Conservation (phyloP, 1,140 invertebrate genomes). For the Drosophila malerkotliana region DNA sequence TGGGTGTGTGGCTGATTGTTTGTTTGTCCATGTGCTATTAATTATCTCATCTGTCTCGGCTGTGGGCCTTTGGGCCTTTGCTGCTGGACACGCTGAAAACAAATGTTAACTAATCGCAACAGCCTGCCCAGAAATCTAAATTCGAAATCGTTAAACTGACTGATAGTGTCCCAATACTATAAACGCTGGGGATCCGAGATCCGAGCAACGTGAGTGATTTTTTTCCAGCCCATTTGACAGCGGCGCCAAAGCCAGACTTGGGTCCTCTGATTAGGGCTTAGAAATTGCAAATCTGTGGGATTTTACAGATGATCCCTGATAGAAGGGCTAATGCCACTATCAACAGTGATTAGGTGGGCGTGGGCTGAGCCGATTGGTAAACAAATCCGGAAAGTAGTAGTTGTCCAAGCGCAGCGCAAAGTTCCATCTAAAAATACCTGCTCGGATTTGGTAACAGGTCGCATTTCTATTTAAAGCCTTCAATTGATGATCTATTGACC, state of each 20-base stretch:
- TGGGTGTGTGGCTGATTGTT: conserved; percentile 30
- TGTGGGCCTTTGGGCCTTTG: conserved; percentile 34
- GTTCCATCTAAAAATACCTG: conserved; percentile 60
- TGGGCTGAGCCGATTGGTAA: conserved; percentile 34
- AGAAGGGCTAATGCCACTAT: conserved; percentile 7
- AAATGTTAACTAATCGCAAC: conserved; percentile 70
- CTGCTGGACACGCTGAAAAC: conserved; percentile 70
- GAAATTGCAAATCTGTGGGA: conserved; percentile 19
- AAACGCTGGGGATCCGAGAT: conserved; percentile 15
- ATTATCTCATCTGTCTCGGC: conserved; percentile 64
- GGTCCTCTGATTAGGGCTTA: conserved; percentile 14
- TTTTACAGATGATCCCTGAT: conserved; percentile 21
- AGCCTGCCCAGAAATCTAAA: conserved; percentile 62
- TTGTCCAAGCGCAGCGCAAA: conserved; percentile 15
- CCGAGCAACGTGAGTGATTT: conserved; percentile 37
- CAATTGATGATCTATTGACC: conserved; percentile 25
- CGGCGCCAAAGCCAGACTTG: conserved; percentile 31
- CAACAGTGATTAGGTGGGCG: conserved; percentile 53
- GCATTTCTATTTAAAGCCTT: conserved; percentile 38
- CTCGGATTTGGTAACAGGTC: conserved; percentile 4
- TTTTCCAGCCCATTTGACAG: conserved; percentile 37
- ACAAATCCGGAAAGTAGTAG: conserved; percentile 24
- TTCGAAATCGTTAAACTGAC: conserved; percentile 54
- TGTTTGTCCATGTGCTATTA: conserved; percentile 41
- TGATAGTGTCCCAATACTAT: conserved; percentile 53